Evolutionary conservation across 2,113 vertebrate species (phyloP).

Genomic region (Nothoprocta pentlandii): DNA sequence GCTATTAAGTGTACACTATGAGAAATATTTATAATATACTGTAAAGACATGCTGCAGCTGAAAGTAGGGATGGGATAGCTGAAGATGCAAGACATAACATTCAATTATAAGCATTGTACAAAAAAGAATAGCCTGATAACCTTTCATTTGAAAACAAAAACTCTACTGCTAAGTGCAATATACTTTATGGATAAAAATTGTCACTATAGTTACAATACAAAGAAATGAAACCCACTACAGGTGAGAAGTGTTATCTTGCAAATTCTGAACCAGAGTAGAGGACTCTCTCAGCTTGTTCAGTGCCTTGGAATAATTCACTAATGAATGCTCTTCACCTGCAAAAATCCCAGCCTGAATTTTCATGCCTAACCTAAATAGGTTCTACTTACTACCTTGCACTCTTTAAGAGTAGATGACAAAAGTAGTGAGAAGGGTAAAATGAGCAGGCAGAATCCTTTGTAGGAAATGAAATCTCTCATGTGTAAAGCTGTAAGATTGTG

Average conservation of each 20-base stretch:
- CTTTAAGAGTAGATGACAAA: slow-evolving; percentile 20
- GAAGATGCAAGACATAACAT: background rate
- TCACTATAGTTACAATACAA: background rate
- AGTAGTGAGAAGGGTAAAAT: background rate
- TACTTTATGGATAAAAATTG: slow-evolving; percentile 33
- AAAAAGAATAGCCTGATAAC: slow-evolving; percentile 27
- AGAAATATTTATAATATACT: slow-evolving; percentile 34
- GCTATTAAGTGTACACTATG: background rate
- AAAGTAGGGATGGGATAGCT: slow-evolving; percentile 1
- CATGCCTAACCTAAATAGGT: background rate
- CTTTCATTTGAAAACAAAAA: slow-evolving; percentile 51
- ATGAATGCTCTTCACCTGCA: background rate
- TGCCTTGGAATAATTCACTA: background rate
- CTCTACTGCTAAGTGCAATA: background rate
- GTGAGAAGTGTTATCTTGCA: background rate
- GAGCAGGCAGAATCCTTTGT: background rate
- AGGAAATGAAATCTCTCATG: background rate
- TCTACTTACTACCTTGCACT: background rate
- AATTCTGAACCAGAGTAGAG: background rate
- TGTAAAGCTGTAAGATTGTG: background rate
- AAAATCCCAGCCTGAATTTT: slow-evolving; percentile 1
- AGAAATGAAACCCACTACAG: background rate
- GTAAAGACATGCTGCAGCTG: background rate
- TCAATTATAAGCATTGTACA: slow-evolving; percentile 20
- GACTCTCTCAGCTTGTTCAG: background rate